Evolutionary conservation across 2,888 invertebrate genomes (phyloP), one percentile per base, ranked within the genome.

Genomic region (Ametastegia equiseti): DNA sequence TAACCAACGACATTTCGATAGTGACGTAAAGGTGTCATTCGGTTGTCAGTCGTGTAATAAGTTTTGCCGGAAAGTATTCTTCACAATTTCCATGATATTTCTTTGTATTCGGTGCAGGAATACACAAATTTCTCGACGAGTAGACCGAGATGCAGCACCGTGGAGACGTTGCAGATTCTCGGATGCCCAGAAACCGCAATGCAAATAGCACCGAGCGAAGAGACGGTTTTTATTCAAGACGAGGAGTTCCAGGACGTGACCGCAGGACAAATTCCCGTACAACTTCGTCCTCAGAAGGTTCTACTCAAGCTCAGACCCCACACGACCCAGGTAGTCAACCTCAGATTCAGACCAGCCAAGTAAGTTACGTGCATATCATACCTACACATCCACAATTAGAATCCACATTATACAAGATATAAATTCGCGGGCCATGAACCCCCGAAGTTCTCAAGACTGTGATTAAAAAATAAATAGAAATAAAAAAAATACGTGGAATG

Each of bases 271-370:
- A 91, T 92, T 19, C 93, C 94, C 2, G 93, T 95, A 69, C 96
- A 96, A 89, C 94, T 96, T 71, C 94, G 93, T 85, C 96, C 95
- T 1, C 96, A 96, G 90, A 93, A 90, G 84, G 91, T 94, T 30
- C 92, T 92, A 47, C 87, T 96, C 0, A 93, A 93, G 80, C 91
- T 96, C 45, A 93, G 95, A 86, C 94, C 94, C 88, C 95, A 93
- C 27, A 93, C 94, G 85, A 93, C 94, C 0, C 92, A 93, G 86
- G 94, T 93, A 84, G 91, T 96, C 63, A 92, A 93, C 83, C 93
- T 96, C 84, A 92, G 93, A n/a, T 96, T 95, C 88, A 93, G 95
- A 78, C 95, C 97, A 77, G 97, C 97, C 11, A 89, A 87, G 89
- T 89, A 85, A 79, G 86, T 60, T 27, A 60, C n/a, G n/a, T 60